Base-by-base conservation (phyloP, 2,888 invertebrate species). In the Xanthorhoe spadicearia region DNA sequence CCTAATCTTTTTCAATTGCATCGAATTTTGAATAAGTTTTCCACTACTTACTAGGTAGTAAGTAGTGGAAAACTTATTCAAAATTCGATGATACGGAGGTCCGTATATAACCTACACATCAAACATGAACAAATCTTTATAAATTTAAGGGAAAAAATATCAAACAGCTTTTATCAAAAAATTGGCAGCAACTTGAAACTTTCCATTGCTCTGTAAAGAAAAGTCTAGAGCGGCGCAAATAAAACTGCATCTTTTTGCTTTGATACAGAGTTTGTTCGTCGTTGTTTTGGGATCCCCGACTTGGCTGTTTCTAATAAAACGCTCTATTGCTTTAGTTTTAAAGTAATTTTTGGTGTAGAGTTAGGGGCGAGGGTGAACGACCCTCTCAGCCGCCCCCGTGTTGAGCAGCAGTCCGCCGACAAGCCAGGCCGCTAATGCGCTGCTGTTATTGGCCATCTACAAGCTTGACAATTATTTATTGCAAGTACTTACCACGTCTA, bases 361-460 rank as follows among this genome's bases (percentile, higher is more conserved):
- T 51, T 64, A 55, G 66, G 64, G 61, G 58, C 52, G 77, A 74
- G 83, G 87, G 86, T 86, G 83, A 85, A 83, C 83, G 84, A 83
- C 86, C 87, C 84, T 76, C 77, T 32, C 53, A 54, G 61, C 69
- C 73, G 56, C 71, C 70, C 75, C 66, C 69, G 66, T 80, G 83
- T 84, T 84, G 76, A 79, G 82, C 82, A 84, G 82, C 64, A 75
- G 77, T 72, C 77, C 72, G 77, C 72, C 81, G 80, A 79, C 81
- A 81, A 81, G 81, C 76, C 79, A 79, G 54, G 66, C 66, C 60
- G 68, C 35, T 71, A 71, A 71, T 62, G 57, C 63, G 43, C 51
- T 62, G 66, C 48, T 65, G 71, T 72, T 64, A 72, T 68, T 71
- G 69, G 48, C 62, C 48, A 50, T 58, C 62, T 60, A 69, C 68